Percentiles rank a stretch among this genome's conserved stretches.
Evolutionary conservation across 2,888 invertebrate genomes (phyloP).

Genomic region (Loripinus fragilis): DNA sequence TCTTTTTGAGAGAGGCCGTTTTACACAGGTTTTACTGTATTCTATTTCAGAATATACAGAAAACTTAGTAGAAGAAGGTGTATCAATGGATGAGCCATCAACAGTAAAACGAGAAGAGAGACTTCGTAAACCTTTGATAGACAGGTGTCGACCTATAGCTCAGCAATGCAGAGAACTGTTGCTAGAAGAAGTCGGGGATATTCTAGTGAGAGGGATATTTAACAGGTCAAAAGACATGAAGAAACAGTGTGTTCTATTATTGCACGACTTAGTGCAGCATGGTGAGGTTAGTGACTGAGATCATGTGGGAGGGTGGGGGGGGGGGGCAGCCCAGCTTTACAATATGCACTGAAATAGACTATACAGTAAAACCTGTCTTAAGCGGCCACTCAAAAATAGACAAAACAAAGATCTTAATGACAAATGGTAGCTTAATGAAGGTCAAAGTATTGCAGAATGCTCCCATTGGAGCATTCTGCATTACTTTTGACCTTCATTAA

Average conservation of each 20-base stretch:
- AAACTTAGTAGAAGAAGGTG: neutral
- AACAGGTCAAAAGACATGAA: conserved; percentile 55
- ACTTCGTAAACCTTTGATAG: conserved; percentile 59
- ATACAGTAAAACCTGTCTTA: too few relatives aligned
- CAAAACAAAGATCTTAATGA: too few relatives aligned
- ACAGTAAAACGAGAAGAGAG: neutral
- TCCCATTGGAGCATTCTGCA: too few relatives aligned
- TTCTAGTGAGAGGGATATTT: conserved; percentile 67
- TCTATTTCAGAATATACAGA: conserved; percentile 23
- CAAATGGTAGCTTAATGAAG: too few relatives aligned
- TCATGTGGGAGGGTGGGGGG: too few relatives aligned
- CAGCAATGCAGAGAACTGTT: conserved; percentile 66
- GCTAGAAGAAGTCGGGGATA: conserved; percentile 56
- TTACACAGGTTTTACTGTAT: too few relatives aligned
- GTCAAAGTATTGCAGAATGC: too few relatives aligned
- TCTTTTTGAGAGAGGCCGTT: too few relatives aligned
- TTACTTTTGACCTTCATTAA: too few relatives aligned
- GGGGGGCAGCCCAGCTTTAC: too few relatives aligned
- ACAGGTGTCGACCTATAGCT: conserved; percentile 67
- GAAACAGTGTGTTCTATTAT: conserved; percentile 64
- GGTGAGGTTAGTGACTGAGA: conserved; percentile 67
- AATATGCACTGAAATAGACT: too few relatives aligned
- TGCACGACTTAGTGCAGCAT: conserved; percentile 73
- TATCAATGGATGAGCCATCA: neutral
- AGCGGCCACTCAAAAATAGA: too few relatives aligned